A percentile compares a stretch with the other conserved stretches of the same genome.
phyloP scores from a whole-genome alignment of 2,888 invertebrate species.

The Drosophila parthenogenetica region DNA sequence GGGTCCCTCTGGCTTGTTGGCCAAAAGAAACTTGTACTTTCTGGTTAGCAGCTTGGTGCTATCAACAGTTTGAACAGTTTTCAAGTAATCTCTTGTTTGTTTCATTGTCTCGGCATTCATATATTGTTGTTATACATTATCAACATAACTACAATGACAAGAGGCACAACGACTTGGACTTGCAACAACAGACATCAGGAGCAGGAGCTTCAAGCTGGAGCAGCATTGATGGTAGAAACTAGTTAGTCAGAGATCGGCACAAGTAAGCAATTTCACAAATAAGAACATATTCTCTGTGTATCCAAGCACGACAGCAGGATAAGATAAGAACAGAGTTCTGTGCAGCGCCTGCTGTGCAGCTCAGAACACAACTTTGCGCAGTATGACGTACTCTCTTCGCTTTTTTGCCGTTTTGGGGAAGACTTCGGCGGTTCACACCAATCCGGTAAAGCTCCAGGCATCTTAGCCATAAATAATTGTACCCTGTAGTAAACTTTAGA shows the following conservation, averaged over 20 bases:
- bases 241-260: constrained; percentile 69
- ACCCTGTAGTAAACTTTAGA: constrained; percentile 5
- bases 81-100: constrained; percentile 65
- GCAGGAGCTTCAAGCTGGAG: neutral
- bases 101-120: constrained; percentile 55
- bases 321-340: constrained; percentile 68
- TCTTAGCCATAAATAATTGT: constrained; percentile 51
- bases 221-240: constrained; percentile 55
- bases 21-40: constrained; percentile 20
- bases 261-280: constrained; percentile 79
- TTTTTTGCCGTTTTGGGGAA: constrained; percentile 1
- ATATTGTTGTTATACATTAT: constrained; percentile 71
- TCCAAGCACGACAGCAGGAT: constrained; percentile 56
- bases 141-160: constrained; percentile 66
- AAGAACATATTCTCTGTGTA: constrained; percentile 63
- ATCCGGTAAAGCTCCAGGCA: constrained; percentile 43
- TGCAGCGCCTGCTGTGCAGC: constrained; percentile 74
- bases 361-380: constrained; percentile 53
- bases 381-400: constrained; percentile 47
- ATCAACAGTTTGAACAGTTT: constrained; percentile 60
- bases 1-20: constrained; percentile 40
- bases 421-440: constrained; percentile 54
- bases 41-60: constrained; percentile 48
- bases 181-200: constrained; percentile 13
- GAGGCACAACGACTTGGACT: constrained; percentile 31